Evolutionary conservation across 2,888 invertebrate species (phyloP).

Genomic region (Ypsolopha sequella): DNA sequence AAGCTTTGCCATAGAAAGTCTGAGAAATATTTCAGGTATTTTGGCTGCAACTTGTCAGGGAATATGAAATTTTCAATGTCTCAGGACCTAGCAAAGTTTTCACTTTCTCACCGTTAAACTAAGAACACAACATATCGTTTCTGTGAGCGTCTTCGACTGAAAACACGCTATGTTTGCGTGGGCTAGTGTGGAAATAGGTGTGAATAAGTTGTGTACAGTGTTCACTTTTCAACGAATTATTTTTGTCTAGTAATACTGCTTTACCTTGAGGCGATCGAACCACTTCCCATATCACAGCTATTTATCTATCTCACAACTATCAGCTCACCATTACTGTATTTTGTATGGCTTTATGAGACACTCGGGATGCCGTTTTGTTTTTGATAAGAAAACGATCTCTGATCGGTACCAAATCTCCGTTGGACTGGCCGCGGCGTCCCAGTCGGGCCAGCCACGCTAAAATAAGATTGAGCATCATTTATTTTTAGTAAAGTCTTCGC

Average conservation of each 20-base stretch:
- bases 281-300: conserved; percentile 26
- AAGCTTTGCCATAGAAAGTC: conserved; percentile 20
- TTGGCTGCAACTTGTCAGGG: too few species aligned
- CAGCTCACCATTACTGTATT: conserved; percentile 32
- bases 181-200: conserved; percentile 66
- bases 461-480: conserved; percentile 67
- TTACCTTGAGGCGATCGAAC: conserved; percentile 55
- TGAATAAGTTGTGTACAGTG: conserved; percentile 63
- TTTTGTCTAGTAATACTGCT: conserved; percentile 45
- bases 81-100: conserved; percentile 38
- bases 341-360: conserved; percentile 29
- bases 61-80: too few species aligned
- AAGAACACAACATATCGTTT: conserved; percentile 66
- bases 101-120: conserved; percentile 52
- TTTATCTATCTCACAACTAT: conserved; percentile 10
- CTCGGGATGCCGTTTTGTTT: conserved; percentile 26
- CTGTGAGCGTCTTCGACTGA: conserved; percentile 58
- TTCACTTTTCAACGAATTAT: conserved; percentile 49
- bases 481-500: conserved; percentile 64
- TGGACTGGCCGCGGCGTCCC: conserved; percentile 56
- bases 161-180: conserved; percentile 64
- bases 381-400: conserved; percentile 41
- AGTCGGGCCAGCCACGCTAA: conserved; percentile 61
- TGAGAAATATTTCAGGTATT: conserved; percentile 8
- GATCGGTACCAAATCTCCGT: conserved; percentile 60